A percentile compares a stretch with the other conserved stretches of the same genome.
Evolutionary conservation across 2,888 invertebrate genomes (phyloP).

Genomic region (Machimus atricapillus): DNA sequence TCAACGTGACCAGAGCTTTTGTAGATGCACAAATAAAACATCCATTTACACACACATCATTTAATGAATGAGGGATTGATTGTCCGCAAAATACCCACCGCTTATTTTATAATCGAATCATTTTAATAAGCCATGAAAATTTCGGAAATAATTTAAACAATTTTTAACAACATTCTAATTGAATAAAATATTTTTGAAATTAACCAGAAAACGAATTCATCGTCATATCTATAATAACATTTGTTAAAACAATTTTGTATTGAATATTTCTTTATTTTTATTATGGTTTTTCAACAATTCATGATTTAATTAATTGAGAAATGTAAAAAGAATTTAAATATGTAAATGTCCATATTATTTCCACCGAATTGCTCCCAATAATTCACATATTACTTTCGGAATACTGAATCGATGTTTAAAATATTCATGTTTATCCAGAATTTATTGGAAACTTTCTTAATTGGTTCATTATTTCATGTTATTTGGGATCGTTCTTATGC

Average conservation of each 20-base stretch:
- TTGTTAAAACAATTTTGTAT: no score
- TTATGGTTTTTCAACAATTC: no score
- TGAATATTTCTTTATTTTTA: no score
- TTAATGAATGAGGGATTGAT: background rate
- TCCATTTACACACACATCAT: background rate
- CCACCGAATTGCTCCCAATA: no score
- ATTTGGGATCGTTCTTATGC: background rate
- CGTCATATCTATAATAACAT: no score
- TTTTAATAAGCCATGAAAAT: background rate
- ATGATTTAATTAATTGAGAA: no score
- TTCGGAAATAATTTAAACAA: background rate
- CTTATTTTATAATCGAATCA: background rate
- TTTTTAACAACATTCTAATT: background rate
- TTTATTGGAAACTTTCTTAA: background rate
- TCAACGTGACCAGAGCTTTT: slow-evolving; percentile 8
- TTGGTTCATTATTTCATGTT: background rate
- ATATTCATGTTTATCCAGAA: background rate
- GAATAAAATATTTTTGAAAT: background rate
- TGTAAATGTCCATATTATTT: no score
- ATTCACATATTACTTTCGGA: background rate
- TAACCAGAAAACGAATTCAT: no score
- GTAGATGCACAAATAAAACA: background rate
- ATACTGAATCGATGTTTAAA: background rate
- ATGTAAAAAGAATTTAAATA: no score
- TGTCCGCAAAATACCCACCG: background rate